A percentile compares a stretch with the other conserved stretches of the same genome.
These are phyloP conservation scores for Brenthis ino DNA, from an alignment of 2,888 invertebrate genomes.

Conservation along the genomic window DNA sequence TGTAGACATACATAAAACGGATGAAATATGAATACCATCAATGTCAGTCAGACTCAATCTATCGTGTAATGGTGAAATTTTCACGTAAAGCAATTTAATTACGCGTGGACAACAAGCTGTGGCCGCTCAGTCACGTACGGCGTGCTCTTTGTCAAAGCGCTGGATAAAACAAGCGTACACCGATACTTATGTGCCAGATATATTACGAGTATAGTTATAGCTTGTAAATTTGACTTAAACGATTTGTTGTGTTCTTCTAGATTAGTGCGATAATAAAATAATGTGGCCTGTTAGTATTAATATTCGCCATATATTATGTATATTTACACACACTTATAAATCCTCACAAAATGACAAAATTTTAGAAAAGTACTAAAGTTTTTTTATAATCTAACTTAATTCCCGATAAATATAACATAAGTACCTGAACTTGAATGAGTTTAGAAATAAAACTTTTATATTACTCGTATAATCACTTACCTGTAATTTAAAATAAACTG, in stretches of 20 bases:
- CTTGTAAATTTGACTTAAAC: no score
- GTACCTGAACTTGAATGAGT: no score
- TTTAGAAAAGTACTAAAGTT: no score
- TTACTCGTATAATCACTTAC: neutral
- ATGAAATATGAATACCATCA: neutral
- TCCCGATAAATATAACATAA: no score
- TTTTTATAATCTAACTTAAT: no score
- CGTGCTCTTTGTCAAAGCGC: slow-evolving; percentile 19
- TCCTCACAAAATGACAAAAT: no score
- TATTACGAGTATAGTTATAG: neutral
- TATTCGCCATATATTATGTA: neutral
- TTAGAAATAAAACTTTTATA: neutral
- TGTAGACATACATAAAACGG: neutral
- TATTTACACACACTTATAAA: no score
- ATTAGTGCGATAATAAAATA: no score
- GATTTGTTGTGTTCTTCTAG: no score
- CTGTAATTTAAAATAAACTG: neutral
- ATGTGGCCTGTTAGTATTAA: no score
- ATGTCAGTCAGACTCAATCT: slow-evolving; percentile 6
- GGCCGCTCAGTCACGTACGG: slow-evolving; percentile 31
- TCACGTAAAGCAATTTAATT: slow-evolving; percentile 34
- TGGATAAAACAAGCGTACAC: slow-evolving; percentile 12
- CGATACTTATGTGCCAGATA: neutral
- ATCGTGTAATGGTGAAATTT: slow-evolving; percentile 20
- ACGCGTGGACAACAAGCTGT: slow-evolving; percentile 24